Conservation (phyloP, 2,888 invertebrate species). For the Rhamnusium bicolor region DNA sequence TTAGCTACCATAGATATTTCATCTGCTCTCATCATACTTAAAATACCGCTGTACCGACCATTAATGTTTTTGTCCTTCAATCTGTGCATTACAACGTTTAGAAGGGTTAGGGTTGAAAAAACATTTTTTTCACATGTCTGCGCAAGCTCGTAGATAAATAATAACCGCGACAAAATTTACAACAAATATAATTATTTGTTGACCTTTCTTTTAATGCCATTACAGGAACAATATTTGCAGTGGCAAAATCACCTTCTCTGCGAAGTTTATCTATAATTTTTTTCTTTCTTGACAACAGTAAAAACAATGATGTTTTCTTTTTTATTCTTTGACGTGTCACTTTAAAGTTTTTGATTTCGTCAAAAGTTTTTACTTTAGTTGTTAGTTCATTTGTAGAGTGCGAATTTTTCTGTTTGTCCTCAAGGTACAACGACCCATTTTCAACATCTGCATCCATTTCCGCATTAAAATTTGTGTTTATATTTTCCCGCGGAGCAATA, state of each 20-base stretch:
- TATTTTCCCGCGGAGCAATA: too few species aligned
- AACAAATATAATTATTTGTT: conserved; percentile 15
- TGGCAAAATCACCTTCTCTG: not conserved
- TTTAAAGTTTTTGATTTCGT: too few species aligned
- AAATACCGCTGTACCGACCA: conserved; percentile 40
- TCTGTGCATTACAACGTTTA: not conserved
- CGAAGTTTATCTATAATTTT: conserved; percentile 22
- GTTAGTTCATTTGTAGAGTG: too few species aligned
- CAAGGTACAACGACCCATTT: too few species aligned
- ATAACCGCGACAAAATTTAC: conserved; percentile 9
- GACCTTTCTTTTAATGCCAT: not conserved
- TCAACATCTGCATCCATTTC: too few species aligned
- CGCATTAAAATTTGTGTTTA: too few species aligned
- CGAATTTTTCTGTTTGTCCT: too few species aligned
- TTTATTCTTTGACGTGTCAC: not conserved
- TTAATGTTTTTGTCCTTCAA: conserved; percentile 31
- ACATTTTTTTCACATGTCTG: not conserved
- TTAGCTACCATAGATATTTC: conserved; percentile 45
- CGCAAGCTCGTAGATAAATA: not conserved
- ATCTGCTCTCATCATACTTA: conserved; percentile 43
- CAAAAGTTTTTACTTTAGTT: too few species aligned
- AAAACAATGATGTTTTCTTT: conserved; percentile 27
- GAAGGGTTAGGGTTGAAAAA: not conserved
- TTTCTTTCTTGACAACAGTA: conserved; percentile 14
- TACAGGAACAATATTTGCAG: not conserved